These are phyloP conservation scores for Papilio machaon DNA, from an alignment of 1,140 invertebrate genomes.

Conservation along the genomic window DNA sequence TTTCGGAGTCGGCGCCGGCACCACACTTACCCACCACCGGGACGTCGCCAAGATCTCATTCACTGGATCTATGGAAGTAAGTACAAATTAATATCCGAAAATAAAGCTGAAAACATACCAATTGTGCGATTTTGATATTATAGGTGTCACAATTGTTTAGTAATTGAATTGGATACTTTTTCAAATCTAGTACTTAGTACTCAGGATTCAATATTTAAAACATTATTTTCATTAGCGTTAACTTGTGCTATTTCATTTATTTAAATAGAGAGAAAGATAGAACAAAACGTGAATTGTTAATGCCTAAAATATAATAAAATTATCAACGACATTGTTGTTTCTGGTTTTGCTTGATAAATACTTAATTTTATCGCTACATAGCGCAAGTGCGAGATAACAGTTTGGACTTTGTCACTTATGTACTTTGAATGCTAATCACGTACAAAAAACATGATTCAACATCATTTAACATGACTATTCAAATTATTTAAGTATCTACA, in stretches of 20 bases:
- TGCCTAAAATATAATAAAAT: too few relatives aligned
- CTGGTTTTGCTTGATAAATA: neutral
- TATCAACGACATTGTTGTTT: neutral
- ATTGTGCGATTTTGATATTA: too few relatives aligned
- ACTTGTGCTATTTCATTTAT: too few relatives aligned
- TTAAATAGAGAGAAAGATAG: too few relatives aligned
- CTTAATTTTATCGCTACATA: neutral
- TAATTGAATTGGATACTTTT: too few relatives aligned
- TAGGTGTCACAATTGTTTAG: too few relatives aligned
- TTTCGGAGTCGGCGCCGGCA: slow-evolving; percentile 89
- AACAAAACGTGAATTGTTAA: too few relatives aligned
- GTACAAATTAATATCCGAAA: neutral
- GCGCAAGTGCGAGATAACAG: neutral
- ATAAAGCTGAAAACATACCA: neutral
- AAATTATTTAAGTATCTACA: neutral
- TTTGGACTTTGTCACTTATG: neutral
- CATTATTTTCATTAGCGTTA: too few relatives aligned
- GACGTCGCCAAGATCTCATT: slow-evolving; percentile 85
- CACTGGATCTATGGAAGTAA: slow-evolving; percentile 65
- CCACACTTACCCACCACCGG: slow-evolving; percentile 72
- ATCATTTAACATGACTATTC: slow-evolving; percentile 4
- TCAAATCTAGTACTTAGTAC: too few relatives aligned
- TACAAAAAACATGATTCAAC: neutral
- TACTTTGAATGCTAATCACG: neutral
- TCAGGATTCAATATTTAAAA: too few relatives aligned